phyloP scores from a whole-genome alignment of 64 coral and sea anemone species.

The Astreopora myriophthalma region DNA sequence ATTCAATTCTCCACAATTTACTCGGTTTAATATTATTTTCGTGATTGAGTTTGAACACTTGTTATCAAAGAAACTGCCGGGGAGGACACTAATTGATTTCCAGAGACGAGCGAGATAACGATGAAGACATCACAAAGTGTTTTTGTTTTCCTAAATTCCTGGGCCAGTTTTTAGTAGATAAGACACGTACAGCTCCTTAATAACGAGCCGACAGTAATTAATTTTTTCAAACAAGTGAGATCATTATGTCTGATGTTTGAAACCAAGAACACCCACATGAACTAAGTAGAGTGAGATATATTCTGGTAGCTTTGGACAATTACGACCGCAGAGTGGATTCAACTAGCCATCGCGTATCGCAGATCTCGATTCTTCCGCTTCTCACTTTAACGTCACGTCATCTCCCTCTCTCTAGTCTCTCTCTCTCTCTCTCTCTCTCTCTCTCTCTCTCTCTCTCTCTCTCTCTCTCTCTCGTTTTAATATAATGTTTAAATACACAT shows the following conservation, averaged over 20 bases:
- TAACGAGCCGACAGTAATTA: slow-evolving; percentile 44
- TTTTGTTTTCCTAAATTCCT: background rate
- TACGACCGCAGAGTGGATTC: too few species aligned
- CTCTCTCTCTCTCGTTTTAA: too few species aligned
- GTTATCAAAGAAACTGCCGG: background rate
- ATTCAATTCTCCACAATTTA: background rate
- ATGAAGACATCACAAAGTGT: background rate
- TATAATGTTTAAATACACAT: background rate
- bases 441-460: too few species aligned
- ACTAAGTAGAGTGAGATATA: background rate
- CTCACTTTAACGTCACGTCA: too few species aligned
- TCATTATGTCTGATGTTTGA: slow-evolving; percentile 2
- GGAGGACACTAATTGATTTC: slow-evolving; percentile 47
- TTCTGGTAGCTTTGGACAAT: background rate
- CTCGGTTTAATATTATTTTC: too few species aligned
- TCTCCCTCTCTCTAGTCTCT: too few species aligned
- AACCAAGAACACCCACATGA: background rate
- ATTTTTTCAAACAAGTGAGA: background rate
- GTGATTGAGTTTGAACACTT: background rate
- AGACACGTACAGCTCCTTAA: background rate
- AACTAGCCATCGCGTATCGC: too few species aligned
- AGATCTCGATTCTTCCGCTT: background rate
- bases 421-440: too few species aligned
- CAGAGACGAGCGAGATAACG: slow-evolving; percentile 7
- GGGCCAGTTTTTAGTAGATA: background rate